Evolutionary conservation across 2,888 invertebrate species (phyloP), one percentile per base, ranked within the genome.

Genomic region (Melangyna quadrimaculata): DNA sequence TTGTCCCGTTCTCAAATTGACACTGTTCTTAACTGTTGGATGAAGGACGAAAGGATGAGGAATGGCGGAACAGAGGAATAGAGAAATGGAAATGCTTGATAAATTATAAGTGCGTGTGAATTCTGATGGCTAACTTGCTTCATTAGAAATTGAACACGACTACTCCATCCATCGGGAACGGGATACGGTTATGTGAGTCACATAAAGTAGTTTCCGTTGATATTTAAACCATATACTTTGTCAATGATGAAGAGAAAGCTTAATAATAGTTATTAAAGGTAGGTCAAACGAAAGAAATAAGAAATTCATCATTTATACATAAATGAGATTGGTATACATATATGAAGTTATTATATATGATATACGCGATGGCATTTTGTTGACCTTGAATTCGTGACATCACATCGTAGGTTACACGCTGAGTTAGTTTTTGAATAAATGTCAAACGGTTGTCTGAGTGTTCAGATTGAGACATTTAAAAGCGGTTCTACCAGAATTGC

Each of bases 91-190:
- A 67, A 69, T 55, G 24, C 27, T 71, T 65, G 43, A 69, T 67
- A 19, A 61, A 63, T 48, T 57, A 59, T 43, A 51, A 69, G 67
- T 78, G 82, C 72, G 69, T 73, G 82, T 78, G 48, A 69, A 61
- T 61, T n/a, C 24, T 37, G 29, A 17, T 43, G 22, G 37, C 59
- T 61, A 65, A 71, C 57, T 65, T 71, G 65, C 24, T 71, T 77
- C 59, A 71, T 81, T 71, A 71, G 80, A 35, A 75, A 80, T 80
- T 80, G 70, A 75, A 63, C 75, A 70, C 70, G 59, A 57, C 22
- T 53, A 3, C 27, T 27, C 27, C 27, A 27, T 43, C 69, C 24
- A 79, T 27, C 7, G 40, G 45, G 19, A 51, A 24, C 45, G 32
- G 8, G 1, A 48, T 24, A 53, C 27, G 57, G 24, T 53, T 40